Evolutionary conservation across 2,797 vertebrate species (phyloP), one percentile per base, ranked within the genome.

Genomic region (Denticeps clupeoides): DNA sequence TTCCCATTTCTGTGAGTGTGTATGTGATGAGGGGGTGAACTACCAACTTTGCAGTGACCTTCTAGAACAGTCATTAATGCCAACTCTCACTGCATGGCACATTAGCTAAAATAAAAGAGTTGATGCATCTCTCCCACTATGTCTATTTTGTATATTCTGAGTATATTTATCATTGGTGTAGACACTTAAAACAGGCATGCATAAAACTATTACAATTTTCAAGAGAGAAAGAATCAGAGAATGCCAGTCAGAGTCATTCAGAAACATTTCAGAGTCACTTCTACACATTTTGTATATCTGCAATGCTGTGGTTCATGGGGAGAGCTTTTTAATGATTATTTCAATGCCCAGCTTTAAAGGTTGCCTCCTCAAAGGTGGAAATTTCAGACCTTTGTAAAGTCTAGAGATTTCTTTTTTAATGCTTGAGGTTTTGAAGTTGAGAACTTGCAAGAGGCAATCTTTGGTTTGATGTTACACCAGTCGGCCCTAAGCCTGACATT

Each of bases 401-500:
- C 53, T 38, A 52, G 32, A 15, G 42, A 7, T 53, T 56, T 35
- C 10, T 22, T 21, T 52, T 49, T 45, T 12, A 4, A 26, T 24
- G 19, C 24, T 37, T 31, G 5, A 24, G 21, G 31, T 31, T 56
- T 51, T 55, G 26, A 55, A 51, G 40, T 28, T 38, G 45, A 38
- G 9, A 43, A 45, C n/a, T 35, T 50, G 47, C 40, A 58, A 24
- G 41, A 41, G 32, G 7, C 24, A 26, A 43, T 49, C 25, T 45
- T 45, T 59, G 53, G 48, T 59, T 57, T 59, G 53, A 56, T 56
- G 58, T 55, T 55, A 46, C 49, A 46, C 13, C 9, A 49, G 49
- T 55, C 58, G 40, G 52, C 41, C 33, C 19, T 18, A 22, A 50
- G 49, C 48, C 47, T 59, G 62, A 57, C 51, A 64, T 60, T 51